phyloP scores from a whole-genome alignment of 1,140 invertebrate genomes.

The Drosophila rufa region DNA sequence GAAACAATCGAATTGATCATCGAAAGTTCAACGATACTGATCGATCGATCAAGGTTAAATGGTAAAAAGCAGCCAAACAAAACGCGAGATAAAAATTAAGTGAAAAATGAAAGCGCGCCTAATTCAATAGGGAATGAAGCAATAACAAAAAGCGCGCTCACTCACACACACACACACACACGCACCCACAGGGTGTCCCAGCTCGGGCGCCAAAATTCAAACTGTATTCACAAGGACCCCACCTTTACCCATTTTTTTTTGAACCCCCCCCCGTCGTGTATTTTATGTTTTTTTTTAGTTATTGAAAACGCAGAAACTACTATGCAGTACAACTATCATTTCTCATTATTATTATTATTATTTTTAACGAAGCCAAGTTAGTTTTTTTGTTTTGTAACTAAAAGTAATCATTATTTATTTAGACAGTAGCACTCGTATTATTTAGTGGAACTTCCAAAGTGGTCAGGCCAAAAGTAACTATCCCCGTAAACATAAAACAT shows the following conservation, averaged over 20 bases:
- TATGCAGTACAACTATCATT: conserved; percentile 69
- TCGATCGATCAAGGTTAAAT: conserved; percentile 78
- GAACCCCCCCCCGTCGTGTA: conserved; percentile 8
- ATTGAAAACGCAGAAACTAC: conserved; percentile 70
- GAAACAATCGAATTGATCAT: conserved; percentile 57
- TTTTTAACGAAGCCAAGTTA: conserved; percentile 38
- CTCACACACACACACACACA: conserved; percentile 20
- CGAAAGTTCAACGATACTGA: conserved; percentile 74
- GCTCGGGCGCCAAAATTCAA: conserved; percentile 12
- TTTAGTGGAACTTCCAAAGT: conserved; percentile 77
- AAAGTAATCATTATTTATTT: conserved; percentile 45
- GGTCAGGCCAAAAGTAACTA: conserved; percentile 78
- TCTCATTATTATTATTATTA: conserved; percentile 50
- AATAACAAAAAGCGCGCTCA: conserved; percentile 9
- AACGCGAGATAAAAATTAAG: conserved; percentile 2
- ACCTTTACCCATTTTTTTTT: background rate
- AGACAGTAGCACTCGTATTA: conserved; percentile 50
- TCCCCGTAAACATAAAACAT: conserved; percentile 17
- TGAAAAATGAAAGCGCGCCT: conserved; percentile 44
- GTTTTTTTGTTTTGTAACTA: conserved; percentile 18
- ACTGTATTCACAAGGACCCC: conserved; percentile 43
- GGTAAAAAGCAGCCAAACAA: conserved; percentile 43
- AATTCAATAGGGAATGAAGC: conserved; percentile 42
- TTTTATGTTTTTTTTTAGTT: conserved; percentile 44
- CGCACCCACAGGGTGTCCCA: background rate